A percentile compares a stretch with the other conserved stretches of the same genome.
Conservation (phyloP, 2,113 vertebrate genomes). For the Calyptommatus sinebrachiatus region DNA sequence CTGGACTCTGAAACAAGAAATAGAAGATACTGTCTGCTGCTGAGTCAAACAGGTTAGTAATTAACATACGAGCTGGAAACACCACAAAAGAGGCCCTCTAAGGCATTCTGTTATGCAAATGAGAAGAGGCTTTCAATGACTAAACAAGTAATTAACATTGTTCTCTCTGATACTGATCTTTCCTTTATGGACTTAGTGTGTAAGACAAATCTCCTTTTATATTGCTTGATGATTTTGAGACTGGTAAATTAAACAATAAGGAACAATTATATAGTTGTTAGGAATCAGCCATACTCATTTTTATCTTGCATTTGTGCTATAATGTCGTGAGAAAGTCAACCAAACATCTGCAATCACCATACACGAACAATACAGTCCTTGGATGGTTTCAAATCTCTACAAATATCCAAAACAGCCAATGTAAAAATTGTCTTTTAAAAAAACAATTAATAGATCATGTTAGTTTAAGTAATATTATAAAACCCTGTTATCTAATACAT, state of each 20-base stretch:
- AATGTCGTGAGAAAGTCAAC: neutral
- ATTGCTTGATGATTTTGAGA: conserved; percentile 20
- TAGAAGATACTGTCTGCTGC: conserved; percentile 13
- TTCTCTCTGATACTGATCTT: conserved; percentile 23
- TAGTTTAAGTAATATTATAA: no score
- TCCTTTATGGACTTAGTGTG: conserved; percentile 37
- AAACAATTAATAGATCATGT: no score
- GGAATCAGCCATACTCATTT: neutral
- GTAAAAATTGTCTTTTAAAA: no score
- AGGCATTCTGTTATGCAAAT: conserved; percentile 67
- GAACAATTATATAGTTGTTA: conserved; percentile 19
- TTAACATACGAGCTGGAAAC: conserved; percentile 67
- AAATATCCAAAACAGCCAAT: no score
- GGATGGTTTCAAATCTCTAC: neutral
- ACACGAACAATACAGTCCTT: neutral
- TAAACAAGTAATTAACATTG: conserved; percentile 67
- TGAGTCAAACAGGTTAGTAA: conserved; percentile 62
- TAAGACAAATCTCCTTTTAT: conserved; percentile 15
- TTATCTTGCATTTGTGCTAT: conserved; percentile 33
- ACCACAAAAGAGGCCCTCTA: conserved; percentile 63
- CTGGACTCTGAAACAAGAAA: conserved; percentile 53
- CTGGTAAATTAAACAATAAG: neutral
- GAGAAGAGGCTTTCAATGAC: conserved; percentile 50
- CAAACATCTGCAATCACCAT: neutral
- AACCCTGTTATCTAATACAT: no score